Base-by-base conservation (phyloP, 1,140 invertebrate genomes). In the Pseudomyrmex cubaensis region DNA sequence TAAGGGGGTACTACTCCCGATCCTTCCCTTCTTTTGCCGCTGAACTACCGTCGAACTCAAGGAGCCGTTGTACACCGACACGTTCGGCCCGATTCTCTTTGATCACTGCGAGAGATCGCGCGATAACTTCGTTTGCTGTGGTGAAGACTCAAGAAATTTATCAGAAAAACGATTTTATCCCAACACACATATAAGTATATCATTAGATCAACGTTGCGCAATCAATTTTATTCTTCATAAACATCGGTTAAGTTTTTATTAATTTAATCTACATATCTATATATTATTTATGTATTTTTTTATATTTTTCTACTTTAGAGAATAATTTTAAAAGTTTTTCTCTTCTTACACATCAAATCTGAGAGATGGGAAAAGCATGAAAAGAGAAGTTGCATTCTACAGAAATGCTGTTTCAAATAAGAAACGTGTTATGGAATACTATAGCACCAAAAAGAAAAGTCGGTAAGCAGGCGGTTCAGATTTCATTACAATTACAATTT, bases 81-180 rank as follows among this genome's bases (percentile, higher is more conserved):
- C 82, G 67, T 85, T 83, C 76, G 67, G 62, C 83, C 85, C 87
- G 87, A 91, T 89, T 89, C 85, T 70, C 86, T 87, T 87, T 90
- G 89, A 89, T 90, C 89, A 90, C 85, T 85, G 84, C 44, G 73
- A 84, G 35, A 35, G 88, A 89, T 90, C 88, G 83, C 82, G 87
- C 63, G 82, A 83, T 90, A 89, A 89, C 85, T 84, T 86, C 76
- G 69, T 89, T 90, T 62, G 64, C 61, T 56, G 59, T 15, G 85
- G 72, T 76, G 73, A 85, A 85, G 83, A 85, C 61, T 54, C 17
- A 57, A 59, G 72, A 83, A 87, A 64, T 85, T 85, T 46, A 35
- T 7, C 59, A 67, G 72, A 82, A 35, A 85, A 67, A 1, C 10
- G 67, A 12, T 75, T 69, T 75, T 59, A 77, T 84, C 61, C n/a